Conservation (phyloP, 2,797 vertebrate genomes). For the Falco rusticolus region DNA sequence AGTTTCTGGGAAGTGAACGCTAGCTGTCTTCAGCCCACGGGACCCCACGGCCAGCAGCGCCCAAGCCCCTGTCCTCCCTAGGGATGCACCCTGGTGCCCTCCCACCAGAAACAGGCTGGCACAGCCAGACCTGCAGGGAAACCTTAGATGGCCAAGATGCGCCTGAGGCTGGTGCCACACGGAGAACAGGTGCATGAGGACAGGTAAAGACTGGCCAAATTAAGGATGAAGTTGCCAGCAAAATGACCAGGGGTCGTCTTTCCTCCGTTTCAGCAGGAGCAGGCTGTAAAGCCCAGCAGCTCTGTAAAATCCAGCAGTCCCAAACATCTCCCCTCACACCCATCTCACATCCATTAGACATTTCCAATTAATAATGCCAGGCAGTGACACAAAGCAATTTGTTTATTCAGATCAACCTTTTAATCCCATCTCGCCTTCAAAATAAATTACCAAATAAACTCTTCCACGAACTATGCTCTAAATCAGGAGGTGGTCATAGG, state of each 20-base stretch:
- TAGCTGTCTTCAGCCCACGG: not conserved
- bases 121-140: not conserved
- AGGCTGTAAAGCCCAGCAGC: not conserved
- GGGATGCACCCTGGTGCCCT: not conserved
- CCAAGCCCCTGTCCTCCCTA: not conserved
- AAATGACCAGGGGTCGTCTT: not conserved
- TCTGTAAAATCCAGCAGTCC: not conserved
- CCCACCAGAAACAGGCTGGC: not conserved
- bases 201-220: not conserved
- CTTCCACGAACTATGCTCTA: not conserved
- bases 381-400: not conserved
- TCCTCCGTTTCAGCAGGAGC: not conserved
- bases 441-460: constrained; percentile 58
- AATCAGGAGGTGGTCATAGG: not conserved
- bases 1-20: not conserved
- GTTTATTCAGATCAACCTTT: constrained; percentile 55
- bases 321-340: not conserved
- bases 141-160: not conserved
- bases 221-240: not conserved
- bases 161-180: not conserved
- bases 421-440: constrained; percentile 2
- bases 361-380: not conserved
- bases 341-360: not conserved
- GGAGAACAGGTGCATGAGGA: accelerated
- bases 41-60: not conserved